phyloP scores from a whole-genome alignment of 2,888 invertebrate species.

The Minunthozetes semirufus region DNA sequence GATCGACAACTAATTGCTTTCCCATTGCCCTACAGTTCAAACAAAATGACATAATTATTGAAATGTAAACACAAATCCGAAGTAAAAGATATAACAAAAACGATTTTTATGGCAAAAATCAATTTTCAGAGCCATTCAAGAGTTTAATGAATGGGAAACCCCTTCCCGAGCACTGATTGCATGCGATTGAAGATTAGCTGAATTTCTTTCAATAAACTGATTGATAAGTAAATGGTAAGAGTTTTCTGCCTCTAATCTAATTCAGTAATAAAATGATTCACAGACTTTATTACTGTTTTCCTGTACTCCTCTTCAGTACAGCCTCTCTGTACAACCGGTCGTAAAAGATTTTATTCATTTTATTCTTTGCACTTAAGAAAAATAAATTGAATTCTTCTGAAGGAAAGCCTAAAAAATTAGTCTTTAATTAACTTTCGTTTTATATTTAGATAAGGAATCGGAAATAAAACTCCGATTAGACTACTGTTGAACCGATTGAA shows the following conservation, averaged over 20 bases:
- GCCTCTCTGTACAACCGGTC: too few relatives aligned
- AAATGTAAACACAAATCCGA: background rate
- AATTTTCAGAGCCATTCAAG: too few relatives aligned
- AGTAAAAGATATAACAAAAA: background rate
- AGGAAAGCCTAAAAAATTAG: background rate
- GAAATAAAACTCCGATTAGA: background rate
- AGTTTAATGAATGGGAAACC: too few relatives aligned
- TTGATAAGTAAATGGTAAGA: background rate
- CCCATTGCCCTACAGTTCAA: slow-evolving; percentile 51
- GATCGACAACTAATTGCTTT: slow-evolving; percentile 81
- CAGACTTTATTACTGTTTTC: slow-evolving; percentile 1
- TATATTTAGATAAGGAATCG: background rate
- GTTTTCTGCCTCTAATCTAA: background rate
- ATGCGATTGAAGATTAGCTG: too few relatives aligned
- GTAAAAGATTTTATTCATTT: too few relatives aligned
- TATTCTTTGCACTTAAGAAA: background rate
- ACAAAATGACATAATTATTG: background rate
- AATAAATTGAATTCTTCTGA: background rate
- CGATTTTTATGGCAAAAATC: background rate
- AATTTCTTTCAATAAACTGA: background rate
- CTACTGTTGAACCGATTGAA: background rate
- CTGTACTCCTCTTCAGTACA: background rate
- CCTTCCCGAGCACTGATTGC: too few relatives aligned
- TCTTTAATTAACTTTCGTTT: slow-evolving; percentile 4
- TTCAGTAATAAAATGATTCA: slow-evolving; percentile 1